Percentiles rank a stretch among this genome's conserved stretches.
These are phyloP conservation scores for Oncorhynchus keta DNA, from an alignment of 2,113 vertebrate species.

Conservation along the genomic window DNA sequence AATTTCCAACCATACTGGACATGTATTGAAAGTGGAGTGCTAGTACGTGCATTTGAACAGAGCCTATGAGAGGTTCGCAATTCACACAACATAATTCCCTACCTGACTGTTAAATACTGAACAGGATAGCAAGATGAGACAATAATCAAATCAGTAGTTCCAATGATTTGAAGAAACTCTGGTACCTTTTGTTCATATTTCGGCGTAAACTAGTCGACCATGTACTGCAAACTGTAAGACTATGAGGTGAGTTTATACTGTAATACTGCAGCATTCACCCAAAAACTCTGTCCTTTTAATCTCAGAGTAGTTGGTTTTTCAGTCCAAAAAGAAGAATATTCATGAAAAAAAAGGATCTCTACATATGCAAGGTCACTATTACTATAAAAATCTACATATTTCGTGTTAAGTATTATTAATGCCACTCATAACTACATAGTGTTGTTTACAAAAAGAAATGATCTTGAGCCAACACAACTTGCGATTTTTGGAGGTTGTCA, in stretches of 20 bases:
- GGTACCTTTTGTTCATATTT: constrained; percentile 41
- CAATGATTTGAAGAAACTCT: constrained; percentile 57
- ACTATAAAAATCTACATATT: constrained; percentile 57
- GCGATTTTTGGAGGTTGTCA: constrained; percentile 59
- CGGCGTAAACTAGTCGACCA: constrained; percentile 27
- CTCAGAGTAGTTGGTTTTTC: constrained; percentile 46
- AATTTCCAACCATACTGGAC: too few species aligned
- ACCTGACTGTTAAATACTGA: constrained; percentile 39
- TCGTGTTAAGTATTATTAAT: constrained; percentile 43
- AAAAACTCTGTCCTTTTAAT: constrained; percentile 48
- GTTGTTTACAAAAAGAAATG: constrained; percentile 40
- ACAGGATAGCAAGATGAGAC: constrained; percentile 41
- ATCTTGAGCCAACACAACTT: constrained; percentile 38
- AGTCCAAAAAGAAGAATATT: constrained; percentile 42
- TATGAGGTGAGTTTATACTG: constrained; percentile 30
- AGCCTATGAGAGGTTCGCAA: constrained; percentile 1
- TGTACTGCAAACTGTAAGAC: constrained; percentile 21
- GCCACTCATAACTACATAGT: constrained; percentile 38
- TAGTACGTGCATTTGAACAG: too few species aligned
- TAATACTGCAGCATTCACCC: constrained; percentile 50
- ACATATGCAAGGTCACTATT: constrained; percentile 51
- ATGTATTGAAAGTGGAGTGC: too few species aligned
- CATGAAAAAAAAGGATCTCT: constrained; percentile 49
- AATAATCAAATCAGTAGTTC: constrained; percentile 65
- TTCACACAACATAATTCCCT: constrained; percentile 15